Conservation (phyloP, 2,113 vertebrate genomes). For the Clinocottus analis region DNA sequence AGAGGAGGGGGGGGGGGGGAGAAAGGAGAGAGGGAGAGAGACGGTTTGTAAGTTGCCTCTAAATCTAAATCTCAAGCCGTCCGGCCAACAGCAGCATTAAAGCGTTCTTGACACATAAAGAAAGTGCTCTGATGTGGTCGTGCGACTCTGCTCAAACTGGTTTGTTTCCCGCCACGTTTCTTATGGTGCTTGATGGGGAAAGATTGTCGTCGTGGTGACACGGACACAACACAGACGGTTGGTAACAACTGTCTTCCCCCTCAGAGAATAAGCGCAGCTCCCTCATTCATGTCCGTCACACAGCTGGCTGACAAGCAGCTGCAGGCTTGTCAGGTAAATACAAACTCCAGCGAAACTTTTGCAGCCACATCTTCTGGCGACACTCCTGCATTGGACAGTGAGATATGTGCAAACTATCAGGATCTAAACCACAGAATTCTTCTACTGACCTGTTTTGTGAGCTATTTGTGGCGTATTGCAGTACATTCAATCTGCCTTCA, state of each 20-base stretch:
- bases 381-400: background rate
- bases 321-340: background rate
- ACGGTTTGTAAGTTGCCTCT: background rate
- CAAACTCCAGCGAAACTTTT: background rate
- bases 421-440: background rate
- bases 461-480: too few relatives aligned
- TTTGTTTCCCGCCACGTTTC: too few relatives aligned
- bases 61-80: background rate
- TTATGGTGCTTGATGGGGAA: background rate
- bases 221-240: background rate
- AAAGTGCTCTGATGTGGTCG: background rate
- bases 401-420: background rate
- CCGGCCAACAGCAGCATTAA: fast-evolving
- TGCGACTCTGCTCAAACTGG: background rate
- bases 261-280: background rate
- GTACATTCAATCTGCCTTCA: background rate
- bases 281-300: background rate
- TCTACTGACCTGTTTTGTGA: background rate
- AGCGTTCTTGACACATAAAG: background rate
- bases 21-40: background rate
- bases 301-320: background rate
- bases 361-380: background rate
- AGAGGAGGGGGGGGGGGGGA: too few relatives aligned
- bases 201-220: background rate
- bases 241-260: background rate